A percentile compares a stretch with the other conserved stretches of the same genome.
phyloP scores from a whole-genome alignment of 2,797 vertebrate species.

The Artibeus jamaicensis region DNA sequence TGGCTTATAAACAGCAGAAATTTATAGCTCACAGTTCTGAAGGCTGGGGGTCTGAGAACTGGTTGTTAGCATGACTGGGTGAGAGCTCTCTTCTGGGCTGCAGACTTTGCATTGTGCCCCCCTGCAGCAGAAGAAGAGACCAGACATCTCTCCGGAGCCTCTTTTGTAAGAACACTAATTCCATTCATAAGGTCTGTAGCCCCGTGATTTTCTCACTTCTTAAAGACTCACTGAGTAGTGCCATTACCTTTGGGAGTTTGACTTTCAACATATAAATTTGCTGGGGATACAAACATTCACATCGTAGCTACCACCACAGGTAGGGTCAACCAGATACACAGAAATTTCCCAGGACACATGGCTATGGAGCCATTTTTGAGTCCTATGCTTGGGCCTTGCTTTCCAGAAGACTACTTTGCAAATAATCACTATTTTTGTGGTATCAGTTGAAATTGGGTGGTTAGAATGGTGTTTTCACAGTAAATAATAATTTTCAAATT shows the following conservation, averaged over 20 bases:
- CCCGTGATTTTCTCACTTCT: background rate
- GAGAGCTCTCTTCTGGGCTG: background rate
- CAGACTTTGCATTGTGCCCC: background rate
- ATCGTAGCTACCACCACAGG: background rate
- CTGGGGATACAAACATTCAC: background rate
- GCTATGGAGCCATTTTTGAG: background rate
- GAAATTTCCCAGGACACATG: background rate
- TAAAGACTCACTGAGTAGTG: background rate
- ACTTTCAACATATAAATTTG: background rate
- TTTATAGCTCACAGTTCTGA: background rate
- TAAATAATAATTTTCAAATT: background rate
- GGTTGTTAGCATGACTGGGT: background rate
- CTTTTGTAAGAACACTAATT: background rate
- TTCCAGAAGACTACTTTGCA: background rate
- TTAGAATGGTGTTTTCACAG: background rate
- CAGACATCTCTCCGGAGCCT: background rate
- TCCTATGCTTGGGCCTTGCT: background rate
- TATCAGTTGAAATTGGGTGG: background rate
- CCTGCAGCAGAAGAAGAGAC: background rate
- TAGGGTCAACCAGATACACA: background rate
- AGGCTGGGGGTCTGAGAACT: background rate
- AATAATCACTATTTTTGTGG: background rate
- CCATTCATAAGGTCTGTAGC: background rate
- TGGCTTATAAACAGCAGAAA: background rate
- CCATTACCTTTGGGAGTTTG: background rate